phyloP scores from a whole-genome alignment of 2,888 invertebrate species.

The Papilio demoleus region DNA sequence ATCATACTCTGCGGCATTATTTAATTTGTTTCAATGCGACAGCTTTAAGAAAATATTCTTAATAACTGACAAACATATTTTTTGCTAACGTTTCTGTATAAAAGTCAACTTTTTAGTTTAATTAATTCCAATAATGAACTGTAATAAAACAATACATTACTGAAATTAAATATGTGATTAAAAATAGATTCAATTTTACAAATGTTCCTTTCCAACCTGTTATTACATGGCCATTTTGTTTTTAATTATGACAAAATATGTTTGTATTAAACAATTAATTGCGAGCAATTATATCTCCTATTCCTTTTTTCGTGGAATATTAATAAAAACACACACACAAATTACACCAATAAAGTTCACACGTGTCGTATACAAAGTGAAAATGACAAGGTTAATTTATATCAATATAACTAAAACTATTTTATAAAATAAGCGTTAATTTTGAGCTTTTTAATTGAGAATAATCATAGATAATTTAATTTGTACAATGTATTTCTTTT shows the following conservation, averaged over 20 bases:
- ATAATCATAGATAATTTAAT: conserved; percentile 14
- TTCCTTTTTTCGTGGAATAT: neutral
- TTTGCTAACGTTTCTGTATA: neutral
- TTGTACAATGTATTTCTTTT: conserved; percentile 38
- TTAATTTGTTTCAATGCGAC: neutral
- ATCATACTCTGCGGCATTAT: conserved; percentile 1
- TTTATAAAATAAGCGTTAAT: conserved; percentile 13
- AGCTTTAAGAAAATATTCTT: neutral
- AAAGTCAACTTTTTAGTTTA: neutral
- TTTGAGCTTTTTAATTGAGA: neutral
- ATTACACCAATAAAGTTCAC: neutral
- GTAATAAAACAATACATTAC: neutral
- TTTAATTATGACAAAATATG: neutral
- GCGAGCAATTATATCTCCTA: neutral
- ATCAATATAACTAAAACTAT: neutral
- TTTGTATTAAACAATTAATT: neutral
- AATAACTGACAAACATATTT: neutral
- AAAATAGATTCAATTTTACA: neutral
- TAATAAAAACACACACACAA: neutral
- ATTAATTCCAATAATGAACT: neutral
- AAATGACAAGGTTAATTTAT: neutral
- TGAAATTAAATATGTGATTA: neutral
- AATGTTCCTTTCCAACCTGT: neutral
- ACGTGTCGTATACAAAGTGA: neutral
- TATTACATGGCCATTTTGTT: neutral